Percentiles rank a stretch among this genome's conserved stretches.
phyloP scores from a whole-genome alignment of 2,888 invertebrate genomes.

The Mimas tiliae region DNA sequence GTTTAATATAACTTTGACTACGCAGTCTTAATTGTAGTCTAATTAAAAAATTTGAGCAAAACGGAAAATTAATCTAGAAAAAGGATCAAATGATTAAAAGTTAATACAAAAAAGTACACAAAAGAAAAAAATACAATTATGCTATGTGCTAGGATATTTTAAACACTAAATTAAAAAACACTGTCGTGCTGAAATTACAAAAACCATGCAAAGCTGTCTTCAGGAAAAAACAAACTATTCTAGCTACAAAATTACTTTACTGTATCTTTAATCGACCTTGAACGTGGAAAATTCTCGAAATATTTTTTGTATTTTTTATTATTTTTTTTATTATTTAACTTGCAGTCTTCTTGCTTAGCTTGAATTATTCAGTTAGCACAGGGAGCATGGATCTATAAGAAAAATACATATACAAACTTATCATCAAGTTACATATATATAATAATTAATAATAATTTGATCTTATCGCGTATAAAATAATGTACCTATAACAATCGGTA shows the following conservation, averaged over 20 bases:
- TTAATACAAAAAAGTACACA: not conserved
- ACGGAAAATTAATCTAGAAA: too few relatives aligned
- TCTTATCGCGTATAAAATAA: not conserved
- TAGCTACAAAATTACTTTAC: constrained; percentile 60
- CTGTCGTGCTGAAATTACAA: constrained; percentile 35
- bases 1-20: not conserved
- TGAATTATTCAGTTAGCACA: constrained; percentile 90
- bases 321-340: constrained; percentile 57
- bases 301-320: constrained; percentile 51
- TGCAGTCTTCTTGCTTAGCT: constrained; percentile 82
- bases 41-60: too few relatives aligned
- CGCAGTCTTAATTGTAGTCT: not conserved
- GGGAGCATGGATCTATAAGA: constrained; percentile 91
- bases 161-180: not conserved
- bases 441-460: not conserved
- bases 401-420: not conserved
- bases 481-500: too few relatives aligned
- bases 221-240: constrained; percentile 37
- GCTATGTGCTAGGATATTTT: not conserved
- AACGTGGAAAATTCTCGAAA: constrained; percentile 58
- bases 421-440: not conserved
- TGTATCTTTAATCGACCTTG: constrained; percentile 69
- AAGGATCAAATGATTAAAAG: too few relatives aligned
- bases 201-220: constrained; percentile 40
- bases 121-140: not conserved